Evolutionary conservation across 2,888 invertebrate genomes (phyloP), one percentile per base, ranked within the genome.

Genomic region (Carcina quercana): DNA sequence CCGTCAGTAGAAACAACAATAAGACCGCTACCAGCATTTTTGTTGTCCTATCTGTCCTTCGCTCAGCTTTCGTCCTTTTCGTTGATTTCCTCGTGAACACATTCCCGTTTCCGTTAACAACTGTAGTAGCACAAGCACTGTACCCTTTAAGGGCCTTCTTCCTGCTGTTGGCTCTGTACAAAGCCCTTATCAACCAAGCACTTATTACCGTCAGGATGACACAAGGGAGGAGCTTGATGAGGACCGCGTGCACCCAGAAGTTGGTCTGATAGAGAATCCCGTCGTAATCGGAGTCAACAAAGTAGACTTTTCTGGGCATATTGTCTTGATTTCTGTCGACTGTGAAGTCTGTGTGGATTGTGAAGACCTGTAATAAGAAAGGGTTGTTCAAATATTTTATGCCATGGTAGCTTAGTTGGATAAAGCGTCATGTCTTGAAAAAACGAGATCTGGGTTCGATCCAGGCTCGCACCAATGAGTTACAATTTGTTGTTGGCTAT

Each of bases 1-100:
- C 97, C 0, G 96, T 96, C 27, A 96, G 73, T 2, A 97, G 85
- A 59, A 97, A 97, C 2, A 97, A 85, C 2, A 95, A 71, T 1
- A 97, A 85, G 0, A 97, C 94, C 0, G 95, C 96, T 1, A 97
- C 87, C 28, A 97, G 79, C 90, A 97, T 94, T 59, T 90, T 90
- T 0, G 97, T 97, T 0, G 96, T 97, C 25, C 96, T 85, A 59
- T 96, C 95, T 0, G 83, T 78, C 24, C 80, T 55, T 1, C 73
- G 50, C 42, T 83, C 83, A 0, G 79, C 73, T 34, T 83, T 83
- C 2, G 78, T 61, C 1, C 79, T 55, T 37, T 82, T 83, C 1
- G 78, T 71, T 0, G 73, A 56, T 42, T 75, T 80, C 32, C 71
- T 66, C 1, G 71, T 71, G 22, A 82, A 78, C 0, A 80, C 51